These are phyloP conservation scores for Vulpes vulpes DNA, from an alignment of 2,113 vertebrate genomes.

Conservation along the genomic window DNA sequence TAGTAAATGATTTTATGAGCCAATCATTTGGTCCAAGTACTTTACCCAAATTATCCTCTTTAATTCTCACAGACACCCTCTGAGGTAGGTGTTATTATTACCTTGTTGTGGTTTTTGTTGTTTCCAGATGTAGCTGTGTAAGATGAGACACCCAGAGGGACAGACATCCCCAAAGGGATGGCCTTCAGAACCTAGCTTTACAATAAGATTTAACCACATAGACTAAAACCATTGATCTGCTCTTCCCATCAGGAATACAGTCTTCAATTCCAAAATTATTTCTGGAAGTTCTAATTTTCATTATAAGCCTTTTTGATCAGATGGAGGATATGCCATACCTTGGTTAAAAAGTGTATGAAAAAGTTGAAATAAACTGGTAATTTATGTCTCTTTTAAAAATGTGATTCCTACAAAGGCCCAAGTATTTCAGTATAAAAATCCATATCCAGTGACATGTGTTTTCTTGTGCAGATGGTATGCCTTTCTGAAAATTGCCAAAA, in stretches of 20 bases:
- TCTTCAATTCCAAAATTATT: not conserved
- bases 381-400: conserved; percentile 41
- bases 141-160: not conserved
- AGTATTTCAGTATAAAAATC: conserved; percentile 58
- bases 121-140: not conserved
- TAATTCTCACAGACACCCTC: not conserved
- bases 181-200: not conserved
- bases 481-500: conserved; percentile 62
- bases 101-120: not conserved
- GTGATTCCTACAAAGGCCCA: conserved; percentile 7
- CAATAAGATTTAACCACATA: not conserved
- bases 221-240: not conserved
- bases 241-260: not conserved
- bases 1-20: not conserved
- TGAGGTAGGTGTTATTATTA: not conserved
- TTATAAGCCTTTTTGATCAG: conserved; percentile 4
- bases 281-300: conserved; percentile 44
- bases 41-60: conserved; percentile 50
- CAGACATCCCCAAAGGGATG: not conserved
- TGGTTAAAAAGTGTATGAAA: conserved; percentile 34
- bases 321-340: not conserved
- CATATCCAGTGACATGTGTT: conserved; percentile 10
- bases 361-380: not conserved
- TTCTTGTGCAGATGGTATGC: conserved; percentile 62
- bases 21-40: not conserved